Evolutionary conservation across 2,113 vertebrate species (phyloP), one percentile per base, ranked within the genome.

Genomic region (Paedocypris sp.): DNA sequence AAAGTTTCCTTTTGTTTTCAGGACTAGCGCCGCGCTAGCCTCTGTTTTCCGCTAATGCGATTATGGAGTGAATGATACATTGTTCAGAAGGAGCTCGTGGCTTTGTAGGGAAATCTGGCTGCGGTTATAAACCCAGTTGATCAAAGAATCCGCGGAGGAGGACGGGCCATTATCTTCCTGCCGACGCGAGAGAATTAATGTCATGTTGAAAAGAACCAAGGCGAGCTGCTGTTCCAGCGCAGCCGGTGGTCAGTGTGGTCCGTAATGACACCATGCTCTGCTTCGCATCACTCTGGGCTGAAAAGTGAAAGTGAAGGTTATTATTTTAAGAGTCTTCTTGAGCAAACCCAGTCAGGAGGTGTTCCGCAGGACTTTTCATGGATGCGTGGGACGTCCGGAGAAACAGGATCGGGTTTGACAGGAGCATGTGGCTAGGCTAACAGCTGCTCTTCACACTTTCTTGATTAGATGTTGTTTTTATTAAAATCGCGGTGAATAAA

Each of bases 1-100:
- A 20, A 38, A 12, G n/a, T 38, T 38, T 5, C 12, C 18, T 4
- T 18, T 57, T 53, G 39, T 65, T 64, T 39, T 66, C 10, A 28
- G 56, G 58, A 56, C 52, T 48, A 26, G 65, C 66, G 62, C 62
- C 74, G 66, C 60, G 50, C 52, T 39, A 62, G 65, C 67, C 54
- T 45, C 64, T 64, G 64, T 72, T 70, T 58, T 71, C n/a, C 65
- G 1, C 35, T 70, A 61, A 82, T 77, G 60, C 73, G 76, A 81
- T 82, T 74, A 82, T 20, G 31, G 36, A 35, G 62, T 71, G 65
- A 66, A 75, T 56, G 62, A 22, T 45, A 62, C 70, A 66, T 69
- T 56, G 74, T 70, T 47, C 1, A 57, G 60, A 58, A 62, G 53
- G 20, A 60, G 52, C 28, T 39, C 25, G 35, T 26, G 20, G 4